Percentiles rank a stretch among this genome's conserved stretches.
phyloP scores from a whole-genome alignment of 1,140 invertebrate species.

The Tribolium madens region DNA sequence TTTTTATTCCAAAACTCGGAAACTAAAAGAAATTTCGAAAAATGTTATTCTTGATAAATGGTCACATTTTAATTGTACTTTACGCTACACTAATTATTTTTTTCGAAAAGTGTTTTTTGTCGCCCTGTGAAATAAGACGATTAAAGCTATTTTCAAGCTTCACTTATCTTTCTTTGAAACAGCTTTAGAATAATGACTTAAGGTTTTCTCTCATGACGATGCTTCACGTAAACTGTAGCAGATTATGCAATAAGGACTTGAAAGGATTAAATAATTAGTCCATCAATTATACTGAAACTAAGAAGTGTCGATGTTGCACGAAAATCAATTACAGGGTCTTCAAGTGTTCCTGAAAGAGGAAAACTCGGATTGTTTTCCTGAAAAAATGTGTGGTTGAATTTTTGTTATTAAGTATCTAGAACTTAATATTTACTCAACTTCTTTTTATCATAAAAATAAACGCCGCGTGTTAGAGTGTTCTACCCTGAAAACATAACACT shows the following conservation, averaged over 20 bases:
- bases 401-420: no score
- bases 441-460: neutral
- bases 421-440: neutral
- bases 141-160: neutral
- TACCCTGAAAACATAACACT: no score
- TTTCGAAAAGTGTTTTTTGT: no score
- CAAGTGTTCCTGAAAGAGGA: no score
- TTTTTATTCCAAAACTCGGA: no score
- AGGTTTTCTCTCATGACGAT: neutral
- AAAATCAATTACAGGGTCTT: no score
- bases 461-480: neutral
- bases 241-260: neutral
- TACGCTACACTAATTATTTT: no score
- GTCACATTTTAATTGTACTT: no score
- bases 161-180: neutral
- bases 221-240: neutral
- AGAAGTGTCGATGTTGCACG: neutral
- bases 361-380: no score
- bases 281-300: neutral
- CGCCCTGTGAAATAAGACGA: no score
- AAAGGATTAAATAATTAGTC: conserved; percentile 11
- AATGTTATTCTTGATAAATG: no score
- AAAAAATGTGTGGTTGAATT: neutral
- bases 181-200: neutral
- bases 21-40: no score